Base-by-base conservation (phyloP, 2,113 vertebrate species). In the Parotia lawesii region DNA sequence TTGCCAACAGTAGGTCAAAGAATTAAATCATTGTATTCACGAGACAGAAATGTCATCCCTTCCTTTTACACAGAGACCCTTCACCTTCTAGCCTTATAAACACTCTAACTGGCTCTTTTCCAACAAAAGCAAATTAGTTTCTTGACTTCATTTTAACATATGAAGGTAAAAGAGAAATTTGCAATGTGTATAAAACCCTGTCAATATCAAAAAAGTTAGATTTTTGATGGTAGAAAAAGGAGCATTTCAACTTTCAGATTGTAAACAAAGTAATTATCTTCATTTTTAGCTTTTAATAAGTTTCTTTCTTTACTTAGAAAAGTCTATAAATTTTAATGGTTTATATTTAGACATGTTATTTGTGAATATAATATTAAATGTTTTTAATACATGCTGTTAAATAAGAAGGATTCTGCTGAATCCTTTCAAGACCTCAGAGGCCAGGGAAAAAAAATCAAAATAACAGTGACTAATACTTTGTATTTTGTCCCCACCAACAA, bases 1-100 rank as follows among this genome's bases (percentile, higher is more conserved):
- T 93, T 95, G 94, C 80, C 84, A 96, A 33, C 42, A 85, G 93
- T 35, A 97, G 89, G 97, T 95, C 91, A 98, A 96, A 97, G 61
- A 96, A 92, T 87, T 97, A 97, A 97, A 95, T 97, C 87, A 97
- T 5, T 71, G 45, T 47, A 85, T 93, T 97, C 66, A 78, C 89
- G 81, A 93, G 85, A 96, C 84, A 96, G 93, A 95, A 94, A 94
- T 97, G 84, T 96, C 93, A 95, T 94, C 70, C n/a, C 37, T 91
- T 91, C 83, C 75, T 75, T 85, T 96, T 93, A 92, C 47, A 87
- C 57, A 70, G 18, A 87, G 74, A 95, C 64, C 58, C 28, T 93
- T 97, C 69, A 90, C 75, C 77, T 97, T 83, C 75, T 92, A 87
- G 70, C 89, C 79, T 87, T 97, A 89, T 91, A 96, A 93, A 93